These are phyloP conservation scores for Agelaius phoeniceus DNA, from an alignment of 2,113 vertebrate genomes.

Conservation along the genomic window DNA sequence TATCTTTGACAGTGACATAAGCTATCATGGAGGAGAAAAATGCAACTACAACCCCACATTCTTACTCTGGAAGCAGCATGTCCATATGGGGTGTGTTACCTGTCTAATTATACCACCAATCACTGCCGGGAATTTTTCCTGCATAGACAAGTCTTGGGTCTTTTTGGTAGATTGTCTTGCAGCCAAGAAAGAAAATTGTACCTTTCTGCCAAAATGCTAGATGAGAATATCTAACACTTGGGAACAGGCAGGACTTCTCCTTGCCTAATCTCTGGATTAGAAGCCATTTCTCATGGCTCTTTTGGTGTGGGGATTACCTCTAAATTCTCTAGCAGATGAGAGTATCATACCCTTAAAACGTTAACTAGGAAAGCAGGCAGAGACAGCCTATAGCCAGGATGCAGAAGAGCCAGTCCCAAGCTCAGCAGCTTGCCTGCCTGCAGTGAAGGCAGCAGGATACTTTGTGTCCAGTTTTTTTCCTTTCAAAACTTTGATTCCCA, in stretches of 20 bases:
- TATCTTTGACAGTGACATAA: slow-evolving; percentile 23
- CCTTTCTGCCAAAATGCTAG: slow-evolving; percentile 14
- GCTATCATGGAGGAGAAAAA: background rate
- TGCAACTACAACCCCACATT: slow-evolving; percentile 6
- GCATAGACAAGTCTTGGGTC: slow-evolving; percentile 42
- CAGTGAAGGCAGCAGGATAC: background rate
- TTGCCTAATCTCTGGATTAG: background rate
- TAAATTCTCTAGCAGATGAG: background rate
- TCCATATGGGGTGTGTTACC: slow-evolving; percentile 24
- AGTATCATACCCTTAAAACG: background rate
- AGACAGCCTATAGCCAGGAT: background rate
- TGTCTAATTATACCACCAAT: slow-evolving; percentile 13
- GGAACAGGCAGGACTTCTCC: background rate
- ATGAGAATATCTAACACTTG: slow-evolving; percentile 20
- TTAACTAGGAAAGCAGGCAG: background rate
- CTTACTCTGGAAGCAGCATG: slow-evolving; percentile 33
- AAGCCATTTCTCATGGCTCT: background rate
- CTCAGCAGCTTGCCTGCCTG: background rate
- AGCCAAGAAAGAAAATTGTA: slow-evolving; percentile 3
- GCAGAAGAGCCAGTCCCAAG: background rate
- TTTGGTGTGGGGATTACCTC: background rate
- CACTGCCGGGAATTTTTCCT: slow-evolving; percentile 24
- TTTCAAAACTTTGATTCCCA: background rate
- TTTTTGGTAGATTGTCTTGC: slow-evolving; percentile 7
- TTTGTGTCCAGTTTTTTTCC: background rate